Conservation (phyloP, 2,113 vertebrate species). For the Archilochus colubris region DNA sequence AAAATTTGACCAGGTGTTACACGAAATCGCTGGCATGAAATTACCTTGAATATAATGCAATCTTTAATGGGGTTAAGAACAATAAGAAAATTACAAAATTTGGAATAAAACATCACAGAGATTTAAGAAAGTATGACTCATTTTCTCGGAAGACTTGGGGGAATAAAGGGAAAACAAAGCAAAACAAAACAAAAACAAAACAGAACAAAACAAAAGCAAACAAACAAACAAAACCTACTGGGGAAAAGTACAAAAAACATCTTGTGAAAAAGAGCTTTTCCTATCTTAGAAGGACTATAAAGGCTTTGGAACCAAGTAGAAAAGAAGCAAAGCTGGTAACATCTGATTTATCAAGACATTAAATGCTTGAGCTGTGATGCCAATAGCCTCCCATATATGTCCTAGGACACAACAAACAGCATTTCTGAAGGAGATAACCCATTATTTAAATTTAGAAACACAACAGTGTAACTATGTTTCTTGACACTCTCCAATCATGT, state of each 20-base stretch:
- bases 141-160: not conserved
- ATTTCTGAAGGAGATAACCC: not conserved
- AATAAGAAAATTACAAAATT: constrained; percentile 36
- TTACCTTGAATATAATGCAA: constrained; percentile 38
- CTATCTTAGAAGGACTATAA: not conserved
- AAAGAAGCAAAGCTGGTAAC: not conserved
- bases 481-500: not conserved
- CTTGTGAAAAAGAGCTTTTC: not conserved
- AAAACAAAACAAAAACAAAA: not conserved
- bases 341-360: not conserved
- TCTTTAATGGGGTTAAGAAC: not conserved
- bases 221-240: too few species aligned
- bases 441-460: not conserved
- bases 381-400: not conserved
- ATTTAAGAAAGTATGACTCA: not conserved
- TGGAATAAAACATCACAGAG: constrained; percentile 24
- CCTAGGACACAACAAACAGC: not conserved
- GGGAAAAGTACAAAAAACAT: not conserved
- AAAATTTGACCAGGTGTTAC: constrained; percentile 61
- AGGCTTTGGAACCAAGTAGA: not conserved
- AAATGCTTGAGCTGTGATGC: not conserved
- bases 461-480: not conserved
- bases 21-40: constrained; percentile 42
- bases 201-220: not conserved
- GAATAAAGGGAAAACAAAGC: not conserved